Conservation (phyloP, 2,797 vertebrate species). For the Halcyon chelicuti region DNA sequence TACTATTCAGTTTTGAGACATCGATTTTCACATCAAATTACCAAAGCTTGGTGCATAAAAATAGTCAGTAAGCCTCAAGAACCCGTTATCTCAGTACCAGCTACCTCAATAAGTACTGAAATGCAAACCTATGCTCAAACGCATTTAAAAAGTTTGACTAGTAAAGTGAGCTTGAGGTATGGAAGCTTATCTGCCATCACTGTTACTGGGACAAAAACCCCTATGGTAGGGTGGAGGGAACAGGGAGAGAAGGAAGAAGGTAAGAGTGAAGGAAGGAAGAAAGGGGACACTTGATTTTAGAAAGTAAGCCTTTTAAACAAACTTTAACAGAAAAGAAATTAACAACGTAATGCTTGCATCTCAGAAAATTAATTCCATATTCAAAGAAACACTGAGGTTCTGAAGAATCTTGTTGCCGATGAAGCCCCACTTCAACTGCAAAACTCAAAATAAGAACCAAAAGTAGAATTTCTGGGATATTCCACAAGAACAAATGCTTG, state of each 20-base stretch:
- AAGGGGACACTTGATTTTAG: not conserved
- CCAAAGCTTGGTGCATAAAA: slow-evolving; percentile 2
- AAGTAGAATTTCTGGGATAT: not conserved
- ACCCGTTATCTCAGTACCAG: not conserved
- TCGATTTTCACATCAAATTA: slow-evolving; percentile 41
- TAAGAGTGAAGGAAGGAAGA: not conserved
- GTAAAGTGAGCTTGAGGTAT: not conserved
- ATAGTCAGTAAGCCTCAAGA: not conserved
- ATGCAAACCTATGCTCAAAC: not conserved
- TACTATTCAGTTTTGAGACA: slow-evolving; percentile 28
- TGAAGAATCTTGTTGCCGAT: not conserved
- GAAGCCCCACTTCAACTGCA: not conserved
- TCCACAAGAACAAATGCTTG: not conserved
- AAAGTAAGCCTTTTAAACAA: not conserved
- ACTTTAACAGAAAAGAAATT: not conserved
- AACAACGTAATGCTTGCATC: not conserved
- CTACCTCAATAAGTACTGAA: not conserved
- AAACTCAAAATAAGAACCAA: not conserved
- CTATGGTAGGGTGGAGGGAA: accelerated
- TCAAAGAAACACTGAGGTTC: not conserved
- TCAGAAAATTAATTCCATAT: not conserved
- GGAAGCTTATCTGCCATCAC: not conserved
- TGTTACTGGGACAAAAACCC: not conserved
- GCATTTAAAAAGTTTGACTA: not conserved
- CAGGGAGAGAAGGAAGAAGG: not conserved